These are phyloP conservation scores for Tipula unca DNA, from an alignment of 2,888 invertebrate species.

Conservation along the genomic window DNA sequence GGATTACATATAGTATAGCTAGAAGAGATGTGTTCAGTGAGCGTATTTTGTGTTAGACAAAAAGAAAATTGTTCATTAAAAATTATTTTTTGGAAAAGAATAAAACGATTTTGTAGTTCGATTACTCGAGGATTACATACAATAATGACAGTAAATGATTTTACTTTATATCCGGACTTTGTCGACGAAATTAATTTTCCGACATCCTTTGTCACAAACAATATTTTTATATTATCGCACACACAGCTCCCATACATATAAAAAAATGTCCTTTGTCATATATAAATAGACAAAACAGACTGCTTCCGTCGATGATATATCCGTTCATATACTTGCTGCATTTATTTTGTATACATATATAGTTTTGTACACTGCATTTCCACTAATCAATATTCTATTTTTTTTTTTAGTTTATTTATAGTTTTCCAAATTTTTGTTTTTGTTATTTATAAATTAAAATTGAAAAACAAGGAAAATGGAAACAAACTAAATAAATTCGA, in stretches of 20 bases:
- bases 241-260: too few species aligned
- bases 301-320: neutral
- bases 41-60: neutral
- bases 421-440: neutral
- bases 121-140: neutral
- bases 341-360: too few species aligned
- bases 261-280: neutral
- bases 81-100: neutral
- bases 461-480: neutral
- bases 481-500: neutral
- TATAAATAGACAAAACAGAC: neutral
- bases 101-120: neutral
- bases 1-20: neutral
- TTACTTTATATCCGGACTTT: neutral
- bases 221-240: neutral
- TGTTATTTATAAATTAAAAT: neutral
- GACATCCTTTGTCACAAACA: neutral
- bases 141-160: neutral
- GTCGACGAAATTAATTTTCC: neutral
- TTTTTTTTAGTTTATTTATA: neutral
- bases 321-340: neutral
- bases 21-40: neutral
- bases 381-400: neutral
- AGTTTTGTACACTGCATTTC: neutral
- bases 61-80: neutral